Evolutionary conservation across 2,113 vertebrate genomes (phyloP).

Genomic region (Oceanites oceanicus): DNA sequence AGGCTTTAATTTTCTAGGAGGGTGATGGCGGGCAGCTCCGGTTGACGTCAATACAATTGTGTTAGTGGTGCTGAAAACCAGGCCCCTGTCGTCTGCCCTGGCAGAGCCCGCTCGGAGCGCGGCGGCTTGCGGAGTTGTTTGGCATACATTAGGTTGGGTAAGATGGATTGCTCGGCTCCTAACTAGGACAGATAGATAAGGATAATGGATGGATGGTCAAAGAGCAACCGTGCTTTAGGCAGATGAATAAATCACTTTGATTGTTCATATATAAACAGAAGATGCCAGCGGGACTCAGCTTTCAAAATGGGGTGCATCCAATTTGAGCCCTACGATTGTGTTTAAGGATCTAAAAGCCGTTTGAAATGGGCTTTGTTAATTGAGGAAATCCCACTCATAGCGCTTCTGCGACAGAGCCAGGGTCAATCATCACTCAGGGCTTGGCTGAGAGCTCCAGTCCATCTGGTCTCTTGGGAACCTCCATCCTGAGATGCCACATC

Average conservation of each 20-base stretch:
- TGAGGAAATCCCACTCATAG: neutral
- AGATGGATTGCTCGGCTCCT: constrained; percentile 37
- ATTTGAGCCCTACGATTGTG: neutral
- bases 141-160: neutral
- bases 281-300: neutral
- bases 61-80: neutral
- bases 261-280: neutral
- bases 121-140: neutral
- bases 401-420: neutral
- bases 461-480: neutral
- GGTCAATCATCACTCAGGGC: neutral
- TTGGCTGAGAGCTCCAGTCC: neutral
- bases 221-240: constrained; percentile 9
- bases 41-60: neutral
- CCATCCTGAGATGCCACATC: neutral
- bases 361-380: neutral
- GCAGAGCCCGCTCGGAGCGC: neutral
- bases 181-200: constrained; percentile 47
- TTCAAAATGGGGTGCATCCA: neutral
- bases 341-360: neutral
- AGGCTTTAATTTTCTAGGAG: neutral
- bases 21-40: neutral
- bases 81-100: neutral
- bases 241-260: constrained; percentile 45
- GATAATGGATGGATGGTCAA: constrained; percentile 42